Percentiles rank a stretch among this genome's conserved stretches.
These are phyloP conservation scores for Chelonoidis abingdonii DNA, from an alignment of 2,113 vertebrate genomes.

Conservation along the genomic window DNA sequence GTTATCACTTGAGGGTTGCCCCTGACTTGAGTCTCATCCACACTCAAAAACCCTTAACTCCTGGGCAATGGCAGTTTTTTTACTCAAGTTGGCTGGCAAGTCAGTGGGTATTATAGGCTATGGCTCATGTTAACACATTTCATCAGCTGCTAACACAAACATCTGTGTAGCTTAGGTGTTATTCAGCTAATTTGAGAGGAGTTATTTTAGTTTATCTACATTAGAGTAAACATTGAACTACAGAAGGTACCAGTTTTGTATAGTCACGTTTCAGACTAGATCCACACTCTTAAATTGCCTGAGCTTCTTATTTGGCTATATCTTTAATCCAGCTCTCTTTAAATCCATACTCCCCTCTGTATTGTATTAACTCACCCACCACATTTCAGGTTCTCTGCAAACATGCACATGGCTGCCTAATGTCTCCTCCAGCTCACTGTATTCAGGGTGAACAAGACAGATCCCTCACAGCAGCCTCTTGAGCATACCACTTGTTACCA, in stretches of 20 bases:
- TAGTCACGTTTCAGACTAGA: neutral
- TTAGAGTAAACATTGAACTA: neutral
- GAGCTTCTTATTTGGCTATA: neutral
- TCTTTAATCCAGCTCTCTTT: neutral
- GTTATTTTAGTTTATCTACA: neutral
- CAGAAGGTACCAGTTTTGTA: neutral
- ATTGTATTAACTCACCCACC: neutral
- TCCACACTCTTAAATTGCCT: neutral
- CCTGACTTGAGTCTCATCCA: neutral
- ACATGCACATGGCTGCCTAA: neutral
- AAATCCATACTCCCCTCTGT: neutral
- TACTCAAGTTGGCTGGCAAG: neutral
- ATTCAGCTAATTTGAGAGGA: neutral
- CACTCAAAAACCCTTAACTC: neutral
- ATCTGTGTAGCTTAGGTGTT: neutral
- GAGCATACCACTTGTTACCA: neutral
- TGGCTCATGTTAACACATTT: neutral
- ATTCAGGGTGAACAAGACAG: constrained; percentile 12
- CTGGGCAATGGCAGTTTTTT: neutral
- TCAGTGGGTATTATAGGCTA: neutral
- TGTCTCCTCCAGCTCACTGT: neutral
- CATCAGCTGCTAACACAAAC: neutral
- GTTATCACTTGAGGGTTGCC: neutral
- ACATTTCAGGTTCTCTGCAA: neutral
- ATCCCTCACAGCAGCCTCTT: neutral